Evolutionary conservation across 37 sponge, comb jelly and placozoan species (phyloP).

Genomic region (Corticium candelabrum): DNA sequence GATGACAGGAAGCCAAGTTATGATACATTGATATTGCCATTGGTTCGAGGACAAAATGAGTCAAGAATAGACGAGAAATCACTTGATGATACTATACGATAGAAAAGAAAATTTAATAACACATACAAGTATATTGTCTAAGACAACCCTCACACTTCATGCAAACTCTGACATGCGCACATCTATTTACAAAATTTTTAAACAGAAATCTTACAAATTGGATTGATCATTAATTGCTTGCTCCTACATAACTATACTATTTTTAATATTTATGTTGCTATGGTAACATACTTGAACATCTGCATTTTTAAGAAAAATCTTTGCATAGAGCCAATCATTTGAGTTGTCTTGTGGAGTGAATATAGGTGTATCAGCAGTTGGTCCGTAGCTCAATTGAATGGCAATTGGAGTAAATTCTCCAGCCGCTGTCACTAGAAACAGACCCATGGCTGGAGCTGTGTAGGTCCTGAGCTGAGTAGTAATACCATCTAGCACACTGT

Average conservation of each 20-base stretch:
- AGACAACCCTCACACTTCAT: too few relatives aligned
- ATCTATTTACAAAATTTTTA: too few relatives aligned
- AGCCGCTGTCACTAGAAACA: constrained; percentile 34
- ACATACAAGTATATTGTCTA: too few relatives aligned
- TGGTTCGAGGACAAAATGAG: constrained; percentile 30
- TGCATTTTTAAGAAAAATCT: constrained; percentile 45
- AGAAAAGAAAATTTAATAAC: neutral
- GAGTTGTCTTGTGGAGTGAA: constrained; percentile 47
- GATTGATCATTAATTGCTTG: too few relatives aligned
- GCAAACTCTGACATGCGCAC: too few relatives aligned
- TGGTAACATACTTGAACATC: constrained; percentile 27
- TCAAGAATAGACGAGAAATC: constrained; percentile 25
- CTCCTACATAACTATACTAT: too few relatives aligned
- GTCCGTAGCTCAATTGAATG: constrained; percentile 50
- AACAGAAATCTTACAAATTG: too few relatives aligned
- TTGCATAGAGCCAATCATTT: constrained; percentile 60
- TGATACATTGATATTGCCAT: constrained; percentile 40
- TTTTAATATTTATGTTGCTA: too few relatives aligned
- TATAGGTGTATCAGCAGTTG: constrained; percentile 38
- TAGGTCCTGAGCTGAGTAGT: constrained; percentile 15
- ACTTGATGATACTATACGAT: constrained; percentile 38
- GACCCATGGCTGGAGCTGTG: constrained; percentile 38
- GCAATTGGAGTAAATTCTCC: constrained; percentile 45
- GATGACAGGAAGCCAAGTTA: constrained; percentile 50
- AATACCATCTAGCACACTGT: constrained; percentile 22